Evolutionary conservation across 2,797 vertebrate species (phyloP).

Genomic region (Ispidina picta): DNA sequence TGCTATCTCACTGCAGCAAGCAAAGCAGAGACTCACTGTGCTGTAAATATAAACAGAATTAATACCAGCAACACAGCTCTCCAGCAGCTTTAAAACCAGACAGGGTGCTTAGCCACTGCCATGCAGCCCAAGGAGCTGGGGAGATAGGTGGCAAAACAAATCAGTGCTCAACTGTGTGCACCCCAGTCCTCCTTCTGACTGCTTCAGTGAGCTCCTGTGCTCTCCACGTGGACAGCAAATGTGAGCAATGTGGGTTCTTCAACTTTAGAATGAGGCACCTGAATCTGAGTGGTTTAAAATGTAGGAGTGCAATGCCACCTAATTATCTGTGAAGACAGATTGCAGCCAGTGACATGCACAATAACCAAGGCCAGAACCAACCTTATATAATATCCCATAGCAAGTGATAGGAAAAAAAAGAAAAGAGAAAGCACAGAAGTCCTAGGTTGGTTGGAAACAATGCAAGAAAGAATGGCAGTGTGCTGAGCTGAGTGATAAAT

Average conservation of each 20-base stretch:
- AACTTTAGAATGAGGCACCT: not conserved
- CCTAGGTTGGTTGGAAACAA: not conserved
- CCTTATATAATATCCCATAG: not conserved
- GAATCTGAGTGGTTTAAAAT: not conserved
- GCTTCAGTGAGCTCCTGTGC: not conserved
- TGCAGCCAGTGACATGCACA: not conserved
- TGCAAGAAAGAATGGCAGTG: not conserved
- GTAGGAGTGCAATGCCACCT: not conserved
- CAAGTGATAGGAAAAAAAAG: not conserved
- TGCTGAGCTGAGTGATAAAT: not conserved
- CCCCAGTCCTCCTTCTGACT: not conserved
- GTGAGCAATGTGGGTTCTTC: not conserved
- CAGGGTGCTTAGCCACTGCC: not conserved
- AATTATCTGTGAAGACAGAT: not conserved
- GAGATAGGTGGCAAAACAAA: not conserved
- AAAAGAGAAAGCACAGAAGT: not conserved
- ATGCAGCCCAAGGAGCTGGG: not conserved
- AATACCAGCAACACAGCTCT: not conserved
- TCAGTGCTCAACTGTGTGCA: not conserved
- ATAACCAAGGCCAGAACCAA: not conserved
- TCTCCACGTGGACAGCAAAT: not conserved
- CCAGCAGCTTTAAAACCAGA: not conserved
- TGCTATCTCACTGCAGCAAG: not conserved
- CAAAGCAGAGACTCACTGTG: not conserved
- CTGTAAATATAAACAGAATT: constrained; percentile 32